These are phyloP conservation scores for Motacilla tschutschensis DNA, from an alignment of 2,113 vertebrate species.

Conservation along the genomic window DNA sequence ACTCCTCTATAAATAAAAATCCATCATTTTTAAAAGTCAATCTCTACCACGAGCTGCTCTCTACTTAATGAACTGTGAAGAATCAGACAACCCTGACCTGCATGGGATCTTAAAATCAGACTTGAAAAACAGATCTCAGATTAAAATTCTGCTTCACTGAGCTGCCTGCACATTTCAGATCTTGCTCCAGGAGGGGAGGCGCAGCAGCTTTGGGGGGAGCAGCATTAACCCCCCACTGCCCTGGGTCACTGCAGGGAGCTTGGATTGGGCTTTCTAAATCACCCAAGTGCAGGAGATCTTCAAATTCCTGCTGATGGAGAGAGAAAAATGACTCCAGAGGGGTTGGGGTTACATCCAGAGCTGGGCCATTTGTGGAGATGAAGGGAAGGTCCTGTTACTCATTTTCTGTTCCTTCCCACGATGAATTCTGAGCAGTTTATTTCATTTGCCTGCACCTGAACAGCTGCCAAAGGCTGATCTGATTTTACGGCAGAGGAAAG, in stretches of 20 bases:
- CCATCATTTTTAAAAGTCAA: slow-evolving; percentile 71
- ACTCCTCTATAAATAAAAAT: slow-evolving; percentile 74
- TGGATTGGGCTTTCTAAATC: neutral
- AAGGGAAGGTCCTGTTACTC: slow-evolving; percentile 19
- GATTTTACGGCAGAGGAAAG: neutral
- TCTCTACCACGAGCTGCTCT: slow-evolving; percentile 60
- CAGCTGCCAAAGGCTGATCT: slow-evolving; percentile 8
- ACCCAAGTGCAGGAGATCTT: neutral
- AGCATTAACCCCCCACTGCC: neutral
- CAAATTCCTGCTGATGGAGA: neutral
- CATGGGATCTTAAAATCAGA: slow-evolving; percentile 6
- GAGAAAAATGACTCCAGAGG: accelerated
- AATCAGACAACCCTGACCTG: slow-evolving; percentile 62
- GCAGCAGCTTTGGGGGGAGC: neutral
- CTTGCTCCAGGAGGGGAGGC: neutral
- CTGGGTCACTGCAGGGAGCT: neutral
- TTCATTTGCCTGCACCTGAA: slow-evolving; percentile 8
- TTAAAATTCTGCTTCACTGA: slow-evolving; percentile 51
- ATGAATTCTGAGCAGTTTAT: slow-evolving; percentile 27
- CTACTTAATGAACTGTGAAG: slow-evolving; percentile 72
- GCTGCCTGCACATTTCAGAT: neutral
- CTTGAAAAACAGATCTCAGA: slow-evolving; percentile 11
- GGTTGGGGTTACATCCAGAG: neutral
- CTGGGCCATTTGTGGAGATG: neutral
- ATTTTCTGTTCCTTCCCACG: slow-evolving; percentile 3